These are phyloP conservation scores for Hedychridium roseum DNA, from an alignment of 2,888 invertebrate species.

Conservation along the genomic window DNA sequence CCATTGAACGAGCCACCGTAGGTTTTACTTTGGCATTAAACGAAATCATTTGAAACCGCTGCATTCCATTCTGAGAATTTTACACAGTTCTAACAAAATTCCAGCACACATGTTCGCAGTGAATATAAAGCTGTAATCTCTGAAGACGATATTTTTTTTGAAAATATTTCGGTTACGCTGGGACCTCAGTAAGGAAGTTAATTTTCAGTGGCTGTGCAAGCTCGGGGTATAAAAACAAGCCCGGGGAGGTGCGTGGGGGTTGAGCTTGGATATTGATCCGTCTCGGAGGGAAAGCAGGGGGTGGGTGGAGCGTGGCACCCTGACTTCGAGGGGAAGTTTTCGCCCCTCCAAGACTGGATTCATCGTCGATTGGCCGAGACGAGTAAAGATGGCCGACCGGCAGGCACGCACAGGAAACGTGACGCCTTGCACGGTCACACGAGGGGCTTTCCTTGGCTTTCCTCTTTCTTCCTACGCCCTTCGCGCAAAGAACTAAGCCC, in stretches of 20 bases:
- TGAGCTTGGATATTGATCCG: conserved; percentile 54
- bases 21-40: no score
- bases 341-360: conserved; percentile 29
- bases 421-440: conserved; percentile 42
- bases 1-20: no score
- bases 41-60: no score
- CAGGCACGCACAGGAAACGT: conserved; percentile 55
- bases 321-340: conserved; percentile 52
- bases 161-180: no score
- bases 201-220: no score
- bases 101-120: no score
- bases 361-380: conserved; percentile 48
- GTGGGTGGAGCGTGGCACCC: conserved; percentile 48
- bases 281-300: conserved; percentile 19
- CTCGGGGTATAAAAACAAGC: conserved; percentile 12
- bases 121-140: no score
- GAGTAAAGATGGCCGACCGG: conserved; percentile 57
- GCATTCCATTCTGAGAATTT: no score
- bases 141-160: no score
- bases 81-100: no score
- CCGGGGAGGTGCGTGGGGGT: conserved; percentile 37
- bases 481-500: conserved; percentile 42
- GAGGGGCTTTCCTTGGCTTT: conserved; percentile 38
- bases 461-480: conserved; percentile 28
- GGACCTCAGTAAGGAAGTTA: no score